Evolutionary conservation across 2,797 vertebrate species (phyloP).

Genomic region (Chromis chromis): DNA sequence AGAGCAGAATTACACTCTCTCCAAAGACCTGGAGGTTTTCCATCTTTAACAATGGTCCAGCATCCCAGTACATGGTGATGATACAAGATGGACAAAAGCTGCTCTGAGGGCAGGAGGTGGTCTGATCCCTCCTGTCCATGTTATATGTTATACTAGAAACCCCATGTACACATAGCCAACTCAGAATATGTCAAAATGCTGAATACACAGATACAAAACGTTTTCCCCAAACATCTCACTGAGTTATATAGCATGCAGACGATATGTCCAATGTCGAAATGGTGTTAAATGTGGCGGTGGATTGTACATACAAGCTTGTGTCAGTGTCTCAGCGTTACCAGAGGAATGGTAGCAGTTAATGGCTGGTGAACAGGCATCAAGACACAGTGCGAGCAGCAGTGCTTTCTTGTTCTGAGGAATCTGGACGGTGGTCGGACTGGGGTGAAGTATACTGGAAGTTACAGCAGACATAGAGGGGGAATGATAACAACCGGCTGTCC

Average conservation of each 20-base stretch:
- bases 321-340: slow-evolving; percentile 50
- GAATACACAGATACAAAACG: slow-evolving; percentile 35
- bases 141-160: slow-evolving; percentile 4
- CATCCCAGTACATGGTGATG: slow-evolving; percentile 29
- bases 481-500: slow-evolving; percentile 93
- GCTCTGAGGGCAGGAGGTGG: slow-evolving; percentile 32
- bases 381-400: slow-evolving; percentile 63
- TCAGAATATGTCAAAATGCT: slow-evolving; percentile 40
- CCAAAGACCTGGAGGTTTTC: slow-evolving; percentile 5
- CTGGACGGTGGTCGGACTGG: slow-evolving; percentile 82
- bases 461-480: slow-evolving; percentile 97
- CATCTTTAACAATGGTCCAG: slow-evolving; percentile 32
- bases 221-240: slow-evolving; percentile 26
- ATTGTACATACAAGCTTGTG: slow-evolving; percentile 49
- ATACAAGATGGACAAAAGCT: slow-evolving; percentile 28
- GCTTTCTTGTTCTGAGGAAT: slow-evolving; percentile 77
- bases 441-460: slow-evolving; percentile 96
- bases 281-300: slow-evolving; percentile 33
- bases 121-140: slow-evolving; percentile 15
- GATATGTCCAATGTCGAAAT: slow-evolving; percentile 36
- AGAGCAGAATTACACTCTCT: slow-evolving; percentile 5
- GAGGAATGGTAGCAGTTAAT: slow-evolving; percentile 35
- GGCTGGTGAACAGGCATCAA: slow-evolving; percentile 61
- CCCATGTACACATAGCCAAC: not conserved
- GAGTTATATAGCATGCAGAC: slow-evolving; percentile 61